Base-by-base conservation (phyloP, 2,888 invertebrate genomes). In the Caenorhabditis sp. region DNA sequence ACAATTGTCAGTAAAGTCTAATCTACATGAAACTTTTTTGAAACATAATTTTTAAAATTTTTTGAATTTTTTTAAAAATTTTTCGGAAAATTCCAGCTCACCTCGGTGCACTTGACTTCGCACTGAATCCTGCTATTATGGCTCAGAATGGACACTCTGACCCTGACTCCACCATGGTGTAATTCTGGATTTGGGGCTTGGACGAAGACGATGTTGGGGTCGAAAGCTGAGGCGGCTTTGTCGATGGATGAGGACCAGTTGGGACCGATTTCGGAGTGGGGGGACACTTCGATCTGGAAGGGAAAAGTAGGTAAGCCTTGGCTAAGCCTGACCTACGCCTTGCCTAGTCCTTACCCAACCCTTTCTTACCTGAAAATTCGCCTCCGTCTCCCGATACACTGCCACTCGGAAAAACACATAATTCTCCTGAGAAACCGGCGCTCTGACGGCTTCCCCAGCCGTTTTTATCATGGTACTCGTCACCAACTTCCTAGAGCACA, bases 341-440 rank as follows among this genome's bases (percentile, higher is more conserved):
- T n/a, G n/a, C n/a, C n/a, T n/a, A n/a, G n/a, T n/a, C n/a, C n/a
- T n/a, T n/a, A n/a, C n/a, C n/a, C n/a, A n/a, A n/a, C n/a, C n/a
- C n/a, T n/a, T 32, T 32, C 32, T 9, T 32, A 74, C 80, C 74
- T 76, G 76, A 76, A 76, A 76, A 55, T 76, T 71, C 0, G 56
- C 44, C n/a, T 32, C 15, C 18, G 32, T 40, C n/a, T 68, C 69
- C 20, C 83, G 32, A 24, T 74, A 68, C 35, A 90, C 84, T 3
- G 86, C 83, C 0, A 90, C 89, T 26, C 90, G 83, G 68, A 90
- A 89, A 85, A 90, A 90, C 8, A 90, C 89, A 76, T 85, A 85
- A 20, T 87, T 84, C 22, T 85, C 86, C 0, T 20, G 60, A 15
- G 87, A 84, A 9, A 82, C 37, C 1, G 88, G 86, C n/a, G 86